phyloP scores from a whole-genome alignment of 2,113 vertebrate genomes.

The Pollachius pollachius region DNA sequence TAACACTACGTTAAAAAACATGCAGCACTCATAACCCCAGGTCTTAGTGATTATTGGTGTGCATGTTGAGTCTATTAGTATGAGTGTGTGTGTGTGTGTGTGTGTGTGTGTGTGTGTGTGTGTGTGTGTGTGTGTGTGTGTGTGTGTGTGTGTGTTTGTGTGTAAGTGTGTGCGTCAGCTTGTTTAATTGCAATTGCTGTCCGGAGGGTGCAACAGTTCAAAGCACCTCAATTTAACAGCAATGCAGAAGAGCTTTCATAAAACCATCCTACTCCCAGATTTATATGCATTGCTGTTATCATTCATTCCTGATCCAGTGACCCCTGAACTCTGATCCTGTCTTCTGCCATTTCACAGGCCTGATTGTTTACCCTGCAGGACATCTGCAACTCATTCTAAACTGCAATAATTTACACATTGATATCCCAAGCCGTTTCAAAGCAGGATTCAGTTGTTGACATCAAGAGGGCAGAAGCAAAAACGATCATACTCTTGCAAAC shows the following conservation, averaged over 20 bases:
- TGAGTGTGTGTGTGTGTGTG: not conserved
- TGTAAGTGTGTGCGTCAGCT: not conserved
- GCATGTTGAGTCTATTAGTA: not conserved
- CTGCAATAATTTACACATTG: no score
- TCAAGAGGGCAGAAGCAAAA: no score
- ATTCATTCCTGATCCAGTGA: slow-evolving; percentile 36
- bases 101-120: not conserved
- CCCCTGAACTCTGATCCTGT: slow-evolving; percentile 18
- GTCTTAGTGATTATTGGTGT: not conserved
- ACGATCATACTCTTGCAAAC: no score
- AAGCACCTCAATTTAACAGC: not conserved
- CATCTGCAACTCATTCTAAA: no score
- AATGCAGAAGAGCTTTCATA: not conserved
- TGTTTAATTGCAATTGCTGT: not conserved
- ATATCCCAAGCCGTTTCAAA: no score
- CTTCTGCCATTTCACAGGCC: not conserved
- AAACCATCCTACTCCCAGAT: not conserved
- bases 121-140: not conserved
- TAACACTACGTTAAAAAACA: no score
- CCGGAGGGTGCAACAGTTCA: not conserved
- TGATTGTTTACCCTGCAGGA: no score
- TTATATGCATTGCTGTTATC: slow-evolving; percentile 22
- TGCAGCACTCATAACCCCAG: no score
- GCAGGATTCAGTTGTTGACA: no score
- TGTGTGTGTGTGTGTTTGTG: not conserved